Evolutionary conservation across 30 jellyfish, hydroid and myxozoan species (phyloP), one percentile per base, ranked within the genome.

Genomic region (Sanderia malayensis): DNA sequence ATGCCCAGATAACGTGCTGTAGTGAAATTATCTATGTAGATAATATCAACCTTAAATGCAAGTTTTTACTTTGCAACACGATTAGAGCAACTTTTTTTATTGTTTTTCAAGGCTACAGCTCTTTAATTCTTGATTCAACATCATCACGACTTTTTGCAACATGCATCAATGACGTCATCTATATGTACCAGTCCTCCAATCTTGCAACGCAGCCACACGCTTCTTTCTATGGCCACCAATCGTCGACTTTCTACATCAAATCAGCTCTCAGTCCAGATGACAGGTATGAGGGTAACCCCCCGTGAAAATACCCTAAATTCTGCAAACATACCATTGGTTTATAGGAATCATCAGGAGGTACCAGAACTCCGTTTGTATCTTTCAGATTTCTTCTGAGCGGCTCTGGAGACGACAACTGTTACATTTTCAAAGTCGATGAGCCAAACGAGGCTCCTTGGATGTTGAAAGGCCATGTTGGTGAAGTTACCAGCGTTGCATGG

Each of bases 401-500:
- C 8, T 93, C 99, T 27, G 89, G 95, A 21, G 96, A 93, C 70
- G 79, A 71, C 73, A 81, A 93, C 58, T 96, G 95, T 24, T 93
- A 93, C 61, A 88, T 93, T 25, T 93, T 96, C 85, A 70, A 81
- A 61, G 86, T 84, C 18, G 78, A 85, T 64, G 74, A 75, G 45
- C 94, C 99, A 10, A 47, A 53, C 2, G 65, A 65, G 27, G 46
- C 85, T 22, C 99, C 99, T 1, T 93, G 99, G 99, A 61, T 86
- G 11, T 84, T 93, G 75, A 79, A 93, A 80, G 99, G 99, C 2
- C 99, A 93, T 73, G 78, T 49, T 17, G 96, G 96, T 4, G 99
- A 93, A 57, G 99, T 93, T 24, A 93, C 99, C 22, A 93, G 99
- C 64, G 96, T 93, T 49, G 76, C 96, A 31, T 93, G 99, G 99